Base-by-base conservation (phyloP, 1,140 invertebrate species). In the Eciton burchellii region DNA sequence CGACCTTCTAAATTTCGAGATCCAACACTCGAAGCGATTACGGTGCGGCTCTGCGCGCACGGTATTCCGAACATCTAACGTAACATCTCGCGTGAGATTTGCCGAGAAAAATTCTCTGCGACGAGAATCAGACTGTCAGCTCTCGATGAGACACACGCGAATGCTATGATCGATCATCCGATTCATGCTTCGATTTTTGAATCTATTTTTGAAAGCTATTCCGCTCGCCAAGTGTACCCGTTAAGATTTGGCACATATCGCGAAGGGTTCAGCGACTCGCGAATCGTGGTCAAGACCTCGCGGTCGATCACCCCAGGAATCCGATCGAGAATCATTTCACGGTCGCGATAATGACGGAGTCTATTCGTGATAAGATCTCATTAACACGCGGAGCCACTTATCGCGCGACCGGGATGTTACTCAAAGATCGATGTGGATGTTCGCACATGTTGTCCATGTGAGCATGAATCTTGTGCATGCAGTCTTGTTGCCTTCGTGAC, bases 351-450 rank as follows among this genome's bases (percentile, higher is more conserved):
- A 19, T 21, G 11, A 24, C 59, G 26, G 63, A 21, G 45, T 11
- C 49, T 29, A 21, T 45, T 79, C 49, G 12, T 57, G 56, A 49
- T 47, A 68, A 76, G 59, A 54, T 84, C 47, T n/a, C 43, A 73
- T 74, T 47, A 68, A 66, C 24, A 35, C 14, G 43, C 21, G 16
- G 43, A 68, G 57, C 16, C 47, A 45, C 81, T 82, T 66, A 65
- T 45, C 9, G 14, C 26, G 21, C 3, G 47, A 24, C 16, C 12
- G 24, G 21, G 21, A 56, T 29, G 19, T 11, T 35, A 54, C 54
- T 79, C 59, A 63, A 41, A 62, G 71, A 84, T 85, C 63, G 63
- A 70, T 19, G 3, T 59, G 60, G 47, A 68, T 43, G 29, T 85
- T 79, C 60, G 43, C 66, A 24, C n/a, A n/a, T n/a, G 41, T n/a